Evolutionary conservation across 2,888 invertebrate genomes (phyloP), one percentile per base, ranked within the genome.

Genomic region (Selenia dentaria): DNA sequence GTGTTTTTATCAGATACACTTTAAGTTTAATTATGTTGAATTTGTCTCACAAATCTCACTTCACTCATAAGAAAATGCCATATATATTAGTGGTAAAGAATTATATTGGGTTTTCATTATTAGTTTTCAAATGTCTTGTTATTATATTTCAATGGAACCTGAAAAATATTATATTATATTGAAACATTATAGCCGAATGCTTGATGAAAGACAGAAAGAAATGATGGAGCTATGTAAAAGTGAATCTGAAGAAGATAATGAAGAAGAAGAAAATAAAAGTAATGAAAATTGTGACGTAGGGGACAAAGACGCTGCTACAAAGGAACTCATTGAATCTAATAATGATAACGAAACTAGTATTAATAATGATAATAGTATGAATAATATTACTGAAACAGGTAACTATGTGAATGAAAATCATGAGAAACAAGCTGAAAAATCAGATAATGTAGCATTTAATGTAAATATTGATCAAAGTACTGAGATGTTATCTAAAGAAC

Each of bases 151-250:
- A n/a, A n/a, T n/a, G n/a, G n/a, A n/a, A n/a, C n/a, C n/a, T n/a
- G n/a, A n/a, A n/a, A n/a, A n/a, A n/a, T n/a, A n/a, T n/a, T n/a
- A n/a, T n/a, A 4, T 22, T 22, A 3, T 22, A 22, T 22, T 22
- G 33, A 40, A 31, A 27, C 24, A 13, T 39, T 39, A 20, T 26
- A 96, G 95, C 0, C 90, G 93, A 77, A 91, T 92, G 40, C 83
- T 96, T 57, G 93, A 95, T 67, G 93, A 95, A 65, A 92, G 95
- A 38, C 94, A 94, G 63, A 94, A 94, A 71, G 94, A 95, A 79
- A 93, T 95, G 37, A 93, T 94, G 62, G 92, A 93, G 62, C 93
- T 96, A 67, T 96, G 94, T 62, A 95, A 95, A 81, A 95, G 95
- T 58, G 95, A 94, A 39, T 53, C 57, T 25, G 66, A 74, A 47